phyloP scores from a whole-genome alignment of 2,888 invertebrate species.

The Scaptodrosophila latifasciaeformis region DNA sequence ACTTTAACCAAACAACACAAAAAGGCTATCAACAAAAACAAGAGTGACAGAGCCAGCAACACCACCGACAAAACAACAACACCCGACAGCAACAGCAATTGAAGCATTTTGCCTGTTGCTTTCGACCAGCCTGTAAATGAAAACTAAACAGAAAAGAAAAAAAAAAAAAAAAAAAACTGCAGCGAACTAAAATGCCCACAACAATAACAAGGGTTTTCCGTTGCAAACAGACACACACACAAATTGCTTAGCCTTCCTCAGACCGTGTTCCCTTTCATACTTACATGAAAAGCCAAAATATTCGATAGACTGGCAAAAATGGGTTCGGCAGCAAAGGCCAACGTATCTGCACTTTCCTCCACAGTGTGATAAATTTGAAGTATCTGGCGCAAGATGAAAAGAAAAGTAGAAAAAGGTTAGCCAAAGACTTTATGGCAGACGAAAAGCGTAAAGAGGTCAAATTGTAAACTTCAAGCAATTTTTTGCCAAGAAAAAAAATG shows the following conservation, averaged over 20 bases:
- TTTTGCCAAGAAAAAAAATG: not conserved
- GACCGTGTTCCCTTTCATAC: slow-evolving; percentile 35
- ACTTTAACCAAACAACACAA: slow-evolving; percentile 33
- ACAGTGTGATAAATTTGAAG: slow-evolving; percentile 82
- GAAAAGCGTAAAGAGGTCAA: not conserved
- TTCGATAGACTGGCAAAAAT: slow-evolving; percentile 92
- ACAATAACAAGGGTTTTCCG: not conserved
- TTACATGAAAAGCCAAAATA: slow-evolving; percentile 88
- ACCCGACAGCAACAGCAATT: slow-evolving; percentile 10
- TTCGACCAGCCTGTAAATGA: not conserved
- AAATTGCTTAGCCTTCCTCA: slow-evolving; percentile 3
- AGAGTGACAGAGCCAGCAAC: slow-evolving; percentile 1
- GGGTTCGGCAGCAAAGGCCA: slow-evolving; percentile 96
- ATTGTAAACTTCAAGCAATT: not conserved
- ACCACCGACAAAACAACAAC: slow-evolving; percentile 17
- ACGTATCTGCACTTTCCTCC: slow-evolving; percentile 89
- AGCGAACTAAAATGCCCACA: not conserved
- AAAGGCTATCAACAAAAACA: not conserved
- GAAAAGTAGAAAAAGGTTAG: slow-evolving; percentile 1
- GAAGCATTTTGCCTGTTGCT: not conserved
- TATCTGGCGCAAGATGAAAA: slow-evolving; percentile 72
- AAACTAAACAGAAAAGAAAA: slow-evolving; percentile 7
- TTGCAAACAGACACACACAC: slow-evolving; percentile 4
- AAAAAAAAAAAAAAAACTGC: too few species aligned
- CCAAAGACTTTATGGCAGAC: not conserved